Conservation (phyloP, 1,140 invertebrate genomes). For the Bombus difficillimus region DNA sequence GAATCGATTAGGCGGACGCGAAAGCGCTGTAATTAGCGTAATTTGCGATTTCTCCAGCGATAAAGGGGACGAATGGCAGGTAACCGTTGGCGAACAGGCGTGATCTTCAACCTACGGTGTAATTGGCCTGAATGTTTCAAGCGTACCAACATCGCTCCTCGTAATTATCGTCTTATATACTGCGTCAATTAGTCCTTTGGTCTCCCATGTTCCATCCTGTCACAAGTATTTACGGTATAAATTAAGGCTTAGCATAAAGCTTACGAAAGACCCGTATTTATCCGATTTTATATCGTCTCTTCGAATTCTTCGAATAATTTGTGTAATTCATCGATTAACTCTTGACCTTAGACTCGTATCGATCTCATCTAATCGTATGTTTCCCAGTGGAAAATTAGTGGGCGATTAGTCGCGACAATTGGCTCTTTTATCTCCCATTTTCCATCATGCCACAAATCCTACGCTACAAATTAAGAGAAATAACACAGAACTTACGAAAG, state of each 20-base stretch:
- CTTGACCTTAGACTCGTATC: too few relatives aligned
- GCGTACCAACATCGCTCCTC: background rate
- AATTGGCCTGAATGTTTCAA: conserved; percentile 29
- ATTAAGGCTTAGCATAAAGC: background rate
- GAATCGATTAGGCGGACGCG: conserved; percentile 21
- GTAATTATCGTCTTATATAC: conserved; percentile 15
- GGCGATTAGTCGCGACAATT: background rate
- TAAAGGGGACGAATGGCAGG: conserved; percentile 6
- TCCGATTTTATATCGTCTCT: background rate
- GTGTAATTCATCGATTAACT: background rate
- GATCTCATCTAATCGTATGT: background rate
- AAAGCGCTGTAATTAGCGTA: conserved; percentile 28
- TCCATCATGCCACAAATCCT: background rate
- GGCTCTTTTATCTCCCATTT: background rate
- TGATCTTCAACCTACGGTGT: conserved; percentile 27
- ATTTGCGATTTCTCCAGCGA: conserved; percentile 39
- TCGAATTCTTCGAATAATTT: background rate
- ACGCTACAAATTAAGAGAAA: background rate
- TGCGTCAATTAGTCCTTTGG: conserved; percentile 3
- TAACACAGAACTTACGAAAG: background rate
- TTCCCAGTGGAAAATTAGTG: background rate
- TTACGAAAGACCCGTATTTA: background rate
- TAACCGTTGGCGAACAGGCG: conserved; percentile 8
- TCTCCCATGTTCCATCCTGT: background rate
- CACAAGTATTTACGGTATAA: background rate